Conservation (phyloP, 2,113 vertebrate species). For the Lycaon pictus region DNA sequence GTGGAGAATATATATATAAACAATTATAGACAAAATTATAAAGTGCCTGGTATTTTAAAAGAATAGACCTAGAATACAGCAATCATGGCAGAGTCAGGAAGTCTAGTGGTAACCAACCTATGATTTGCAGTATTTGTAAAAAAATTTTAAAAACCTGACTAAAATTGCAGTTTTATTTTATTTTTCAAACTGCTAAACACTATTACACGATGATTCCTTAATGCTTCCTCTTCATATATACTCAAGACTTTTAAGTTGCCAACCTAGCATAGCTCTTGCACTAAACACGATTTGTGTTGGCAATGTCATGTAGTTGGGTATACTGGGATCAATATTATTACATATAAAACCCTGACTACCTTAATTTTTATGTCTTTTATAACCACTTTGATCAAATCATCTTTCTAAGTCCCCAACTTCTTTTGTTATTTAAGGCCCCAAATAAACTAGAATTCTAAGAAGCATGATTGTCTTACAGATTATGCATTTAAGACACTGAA, state of each 20-base stretch:
- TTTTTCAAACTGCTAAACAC: slow-evolving; percentile 73
- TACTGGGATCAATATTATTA: neutral
- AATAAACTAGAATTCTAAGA: neutral
- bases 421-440: slow-evolving; percentile 48
- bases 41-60: slow-evolving; percentile 73
- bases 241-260: slow-evolving; percentile 81
- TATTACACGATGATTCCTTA: slow-evolving; percentile 85
- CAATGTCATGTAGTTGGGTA: neutral
- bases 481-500: neutral
- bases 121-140: slow-evolving; percentile 88
- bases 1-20: slow-evolving; percentile 66
- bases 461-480: neutral
- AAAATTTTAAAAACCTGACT: slow-evolving; percentile 58
- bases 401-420: neutral
- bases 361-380: neutral
- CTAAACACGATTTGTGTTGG: slow-evolving; percentile 55
- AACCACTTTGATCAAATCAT: neutral
- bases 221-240: slow-evolving; percentile 85
- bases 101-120: slow-evolving; percentile 85
- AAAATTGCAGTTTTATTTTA: slow-evolving; percentile 84
- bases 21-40: slow-evolving; percentile 72
- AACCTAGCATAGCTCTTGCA: slow-evolving; percentile 77
- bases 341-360: neutral
- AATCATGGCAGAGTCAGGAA: slow-evolving; percentile 82
- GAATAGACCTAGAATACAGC: slow-evolving; percentile 64